These are phyloP conservation scores for Brachirus orientalis DNA, from an alignment of 2,113 vertebrate species.

Conservation along the genomic window DNA sequence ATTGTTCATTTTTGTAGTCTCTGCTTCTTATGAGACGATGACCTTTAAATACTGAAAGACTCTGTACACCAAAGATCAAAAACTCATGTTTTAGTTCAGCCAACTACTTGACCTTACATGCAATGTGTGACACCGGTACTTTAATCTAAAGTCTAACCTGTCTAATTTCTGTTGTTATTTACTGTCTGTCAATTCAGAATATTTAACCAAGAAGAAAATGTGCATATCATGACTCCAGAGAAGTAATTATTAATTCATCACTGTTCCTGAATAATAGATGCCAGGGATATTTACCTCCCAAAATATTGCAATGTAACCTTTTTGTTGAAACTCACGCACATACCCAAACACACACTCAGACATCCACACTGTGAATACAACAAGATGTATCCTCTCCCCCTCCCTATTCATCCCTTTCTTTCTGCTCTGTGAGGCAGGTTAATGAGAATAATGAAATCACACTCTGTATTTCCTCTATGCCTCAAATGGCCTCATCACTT, in stretches of 20 bases:
- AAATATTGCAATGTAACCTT: constrained; percentile 69
- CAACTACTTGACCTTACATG: constrained; percentile 24
- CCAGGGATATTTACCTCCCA: constrained; percentile 64
- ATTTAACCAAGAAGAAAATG: constrained; percentile 48
- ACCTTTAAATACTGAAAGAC: constrained; percentile 63
- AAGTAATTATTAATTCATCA: constrained; percentile 74
- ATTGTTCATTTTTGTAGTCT: constrained; percentile 52
- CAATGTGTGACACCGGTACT: constrained; percentile 15
- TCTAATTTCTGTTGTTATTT: constrained; percentile 36
- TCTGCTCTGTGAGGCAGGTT: constrained; percentile 77
- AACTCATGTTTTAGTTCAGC: constrained; percentile 15
- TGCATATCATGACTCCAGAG: constrained; percentile 48
- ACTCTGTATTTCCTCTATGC: constrained; percentile 88
- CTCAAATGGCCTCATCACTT: constrained; percentile 86
- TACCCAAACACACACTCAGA: constrained; percentile 9
- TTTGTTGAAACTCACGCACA: constrained; percentile 39
- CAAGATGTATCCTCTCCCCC: constrained; percentile 48
- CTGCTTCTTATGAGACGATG: constrained; percentile 53
- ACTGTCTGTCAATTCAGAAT: constrained; percentile 37
- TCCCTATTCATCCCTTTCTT: constrained; percentile 60
- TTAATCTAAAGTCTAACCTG: constrained; percentile 24
- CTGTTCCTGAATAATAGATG: constrained; percentile 71
- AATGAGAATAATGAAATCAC: constrained; percentile 94
- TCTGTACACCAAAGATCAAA: constrained; percentile 6
- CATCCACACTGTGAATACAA: constrained; percentile 15